These are phyloP conservation scores for Zelleria hepariella DNA, from an alignment of 2,888 invertebrate genomes.

Conservation along the genomic window DNA sequence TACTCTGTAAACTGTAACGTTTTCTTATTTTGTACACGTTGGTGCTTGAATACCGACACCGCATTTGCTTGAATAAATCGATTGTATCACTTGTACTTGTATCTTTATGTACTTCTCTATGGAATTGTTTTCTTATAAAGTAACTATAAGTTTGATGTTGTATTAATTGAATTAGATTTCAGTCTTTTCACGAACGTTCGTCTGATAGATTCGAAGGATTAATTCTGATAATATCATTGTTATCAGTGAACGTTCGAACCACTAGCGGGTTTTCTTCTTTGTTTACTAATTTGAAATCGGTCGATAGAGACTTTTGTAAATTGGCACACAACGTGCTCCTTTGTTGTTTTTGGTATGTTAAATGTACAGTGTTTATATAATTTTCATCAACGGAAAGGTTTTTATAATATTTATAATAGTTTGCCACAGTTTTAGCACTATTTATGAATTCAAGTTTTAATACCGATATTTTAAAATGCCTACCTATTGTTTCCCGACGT, in stretches of 20 bases:
- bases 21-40: not conserved
- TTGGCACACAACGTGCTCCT: constrained; percentile 47
- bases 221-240: constrained; percentile 52
- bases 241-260: constrained; percentile 38
- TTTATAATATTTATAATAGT: no score
- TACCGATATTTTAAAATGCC: no score
- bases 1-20: not conserved
- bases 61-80: not conserved
- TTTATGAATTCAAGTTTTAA: no score
- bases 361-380: constrained; percentile 28
- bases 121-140: not conserved
- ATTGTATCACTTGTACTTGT: not conserved
- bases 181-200: constrained; percentile 12
- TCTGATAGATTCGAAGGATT: constrained; percentile 71
- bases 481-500: no score
- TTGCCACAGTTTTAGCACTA: no score
- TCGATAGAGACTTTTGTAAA: constrained; percentile 40
- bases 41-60: not conserved
- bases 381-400: no score
- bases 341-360: constrained; percentile 44
- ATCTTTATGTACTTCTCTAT: not conserved
- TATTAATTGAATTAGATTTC: constrained; percentile 4
- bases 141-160: not conserved
- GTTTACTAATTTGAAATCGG: constrained; percentile 30
- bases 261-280: constrained; percentile 28